Evolutionary conservation across 2,888 invertebrate species (phyloP).

Genomic region (Troides oblongomaculatus): DNA sequence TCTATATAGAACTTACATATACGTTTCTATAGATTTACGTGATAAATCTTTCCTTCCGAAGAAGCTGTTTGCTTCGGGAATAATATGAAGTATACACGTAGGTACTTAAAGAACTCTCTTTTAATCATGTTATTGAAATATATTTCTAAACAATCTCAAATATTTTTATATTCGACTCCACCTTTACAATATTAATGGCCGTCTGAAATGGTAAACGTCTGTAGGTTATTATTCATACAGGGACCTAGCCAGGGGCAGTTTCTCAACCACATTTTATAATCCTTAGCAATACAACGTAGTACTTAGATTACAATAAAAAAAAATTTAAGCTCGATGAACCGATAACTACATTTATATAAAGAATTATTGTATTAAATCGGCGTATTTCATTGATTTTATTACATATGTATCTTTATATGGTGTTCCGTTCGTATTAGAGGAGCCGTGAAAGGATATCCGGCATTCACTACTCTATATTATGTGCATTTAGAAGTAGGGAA

Average conservation of each 20-base stretch:
- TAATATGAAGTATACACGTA: background rate
- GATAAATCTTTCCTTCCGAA: background rate
- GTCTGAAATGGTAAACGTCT: background rate
- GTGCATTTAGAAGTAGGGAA: background rate
- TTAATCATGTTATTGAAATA: background rate
- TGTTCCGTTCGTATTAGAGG: background rate
- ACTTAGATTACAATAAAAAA: background rate
- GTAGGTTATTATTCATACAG: slow-evolving; percentile 10
- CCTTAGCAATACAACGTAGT: background rate
- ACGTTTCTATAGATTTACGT: background rate
- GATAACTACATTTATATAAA: background rate
- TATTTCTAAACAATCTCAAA: background rate
- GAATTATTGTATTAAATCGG: background rate
- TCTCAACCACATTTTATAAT: slow-evolving; percentile 7
- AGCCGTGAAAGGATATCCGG: background rate
- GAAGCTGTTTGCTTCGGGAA: too few species aligned
- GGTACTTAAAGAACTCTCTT: background rate
- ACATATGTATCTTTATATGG: background rate
- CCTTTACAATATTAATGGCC: slow-evolving; percentile 11
- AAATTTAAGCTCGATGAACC: background rate
- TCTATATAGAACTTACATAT: too few species aligned
- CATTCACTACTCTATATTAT: background rate
- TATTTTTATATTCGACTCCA: background rate
- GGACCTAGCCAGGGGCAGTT: slow-evolving; percentile 9
- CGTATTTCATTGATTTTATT: background rate